These are phyloP conservation scores for Eretmocerus hayati DNA, from an alignment of 2,888 invertebrate species.

Conservation along the genomic window DNA sequence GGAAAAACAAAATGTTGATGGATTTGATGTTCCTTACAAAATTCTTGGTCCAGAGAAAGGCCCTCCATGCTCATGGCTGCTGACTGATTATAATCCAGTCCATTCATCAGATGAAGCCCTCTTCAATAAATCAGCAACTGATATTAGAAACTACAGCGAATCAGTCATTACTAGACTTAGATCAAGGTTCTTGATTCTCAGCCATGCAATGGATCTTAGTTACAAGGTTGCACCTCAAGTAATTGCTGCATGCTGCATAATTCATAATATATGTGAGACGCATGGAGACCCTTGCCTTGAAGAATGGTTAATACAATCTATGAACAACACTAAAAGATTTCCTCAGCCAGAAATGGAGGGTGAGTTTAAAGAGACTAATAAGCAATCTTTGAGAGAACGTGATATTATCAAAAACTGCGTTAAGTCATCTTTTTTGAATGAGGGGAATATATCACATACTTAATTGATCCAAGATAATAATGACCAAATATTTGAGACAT, in stretches of 20 bases:
- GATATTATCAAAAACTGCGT: conserved; percentile 13
- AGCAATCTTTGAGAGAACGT: conserved; percentile 2
- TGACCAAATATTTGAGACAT: too few relatives aligned
- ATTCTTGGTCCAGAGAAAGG: conserved; percentile 25
- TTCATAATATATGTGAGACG: conserved; percentile 30
- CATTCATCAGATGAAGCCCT: conserved; percentile 16
- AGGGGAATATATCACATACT: too few relatives aligned
- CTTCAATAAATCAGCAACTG: conserved; percentile 25
- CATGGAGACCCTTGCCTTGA: conserved; percentile 24
- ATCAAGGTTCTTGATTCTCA: conserved; percentile 27
- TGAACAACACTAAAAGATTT: conserved; percentile 20
- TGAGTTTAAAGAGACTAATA: not conserved
- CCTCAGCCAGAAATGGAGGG: conserved; percentile 25
- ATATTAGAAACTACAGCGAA: conserved; percentile 24
- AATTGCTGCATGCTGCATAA: conserved; percentile 30
- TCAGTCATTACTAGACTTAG: conserved; percentile 26
- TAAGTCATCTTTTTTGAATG: too few relatives aligned
- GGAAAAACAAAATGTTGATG: conserved; percentile 24
- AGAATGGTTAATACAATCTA: conserved; percentile 21
- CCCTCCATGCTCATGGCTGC: conserved; percentile 27
- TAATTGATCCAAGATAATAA: too few relatives aligned
- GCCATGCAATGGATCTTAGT: conserved; percentile 27
- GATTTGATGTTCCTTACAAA: conserved; percentile 26
- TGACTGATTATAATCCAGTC: conserved; percentile 23
- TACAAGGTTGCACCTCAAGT: conserved; percentile 28